A percentile compares a stretch with the other conserved stretches of the same genome.
Evolutionary conservation across 35 echinoderm and acorn worm species (phyloP).

Genomic region (Holothuria glaberrima): DNA sequence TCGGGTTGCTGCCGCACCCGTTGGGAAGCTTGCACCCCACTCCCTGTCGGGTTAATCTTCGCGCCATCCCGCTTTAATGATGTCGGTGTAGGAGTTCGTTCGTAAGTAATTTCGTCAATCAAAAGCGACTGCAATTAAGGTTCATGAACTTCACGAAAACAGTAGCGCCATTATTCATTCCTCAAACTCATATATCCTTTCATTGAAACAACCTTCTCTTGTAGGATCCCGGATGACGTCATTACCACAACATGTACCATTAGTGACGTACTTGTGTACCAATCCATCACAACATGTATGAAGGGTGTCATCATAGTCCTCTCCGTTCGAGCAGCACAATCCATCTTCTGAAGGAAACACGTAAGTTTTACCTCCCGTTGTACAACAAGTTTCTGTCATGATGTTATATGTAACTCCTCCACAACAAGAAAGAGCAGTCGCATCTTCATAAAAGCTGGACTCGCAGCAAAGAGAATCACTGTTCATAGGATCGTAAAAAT

Average conservation of each 20-base stretch:
- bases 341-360: neutral
- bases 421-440: neutral
- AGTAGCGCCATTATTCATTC: too few species aligned
- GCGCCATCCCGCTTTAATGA: too few species aligned
- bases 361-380: slow-evolving; percentile 12
- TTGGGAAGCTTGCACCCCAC: too few species aligned
- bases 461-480: neutral
- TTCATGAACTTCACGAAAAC: too few species aligned
- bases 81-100: too few species aligned
- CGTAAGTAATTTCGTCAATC: too few species aligned
- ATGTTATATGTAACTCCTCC: neutral
- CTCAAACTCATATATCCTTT: too few species aligned
- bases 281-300: slow-evolving; percentile 3
- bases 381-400: neutral
- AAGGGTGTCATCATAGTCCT: neutral
- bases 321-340: neutral
- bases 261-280: slow-evolving; percentile 11
- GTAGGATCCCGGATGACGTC: slow-evolving; percentile 9
- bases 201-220: neutral
- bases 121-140: too few species aligned
- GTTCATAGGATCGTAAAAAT: neutral
- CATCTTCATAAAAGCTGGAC: neutral
- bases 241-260: slow-evolving; percentile 16
- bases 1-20: too few species aligned
- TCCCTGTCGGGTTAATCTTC: too few species aligned